phyloP scores from a whole-genome alignment of 2,888 invertebrate genomes.

The Drosophila lacicola region DNA sequence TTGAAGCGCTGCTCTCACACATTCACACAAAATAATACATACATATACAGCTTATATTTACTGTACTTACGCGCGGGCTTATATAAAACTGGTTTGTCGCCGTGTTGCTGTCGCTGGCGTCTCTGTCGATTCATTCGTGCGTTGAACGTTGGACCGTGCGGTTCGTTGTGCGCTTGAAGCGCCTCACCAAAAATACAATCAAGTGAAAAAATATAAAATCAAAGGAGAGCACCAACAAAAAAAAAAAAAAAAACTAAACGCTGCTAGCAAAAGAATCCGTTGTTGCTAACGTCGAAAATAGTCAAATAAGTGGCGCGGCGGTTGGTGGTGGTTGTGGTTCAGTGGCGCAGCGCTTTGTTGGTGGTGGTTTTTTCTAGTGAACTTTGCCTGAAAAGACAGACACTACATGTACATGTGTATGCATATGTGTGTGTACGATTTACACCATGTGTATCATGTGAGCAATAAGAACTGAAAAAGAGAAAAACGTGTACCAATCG shows the following conservation, averaged over 20 bases:
- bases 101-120: slow-evolving; percentile 62
- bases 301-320: slow-evolving; percentile 67
- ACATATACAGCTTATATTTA: slow-evolving; percentile 56
- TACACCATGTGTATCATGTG: slow-evolving; percentile 54
- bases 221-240: slow-evolving; percentile 61
- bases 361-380: slow-evolving; percentile 71
- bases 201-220: slow-evolving; percentile 51
- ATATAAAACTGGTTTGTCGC: slow-evolving; percentile 73
- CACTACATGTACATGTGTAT: slow-evolving; percentile 23
- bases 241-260: slow-evolving; percentile 31
- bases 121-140: slow-evolving; percentile 83
- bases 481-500: slow-evolving; percentile 27
- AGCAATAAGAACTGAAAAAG: slow-evolving; percentile 35
- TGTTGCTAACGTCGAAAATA: slow-evolving; percentile 79
- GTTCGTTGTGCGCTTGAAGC: slow-evolving; percentile 75
- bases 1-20: slow-evolving; percentile 37
- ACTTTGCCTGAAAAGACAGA: slow-evolving; percentile 65
- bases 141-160: slow-evolving; percentile 81
- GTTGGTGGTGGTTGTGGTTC: slow-evolving; percentile 67
- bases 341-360: slow-evolving; percentile 54
- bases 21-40: slow-evolving; percentile 14
- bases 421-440: slow-evolving; percentile 31
- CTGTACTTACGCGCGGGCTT: slow-evolving; percentile 71
- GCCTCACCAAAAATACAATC: slow-evolving; percentile 26
- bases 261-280: slow-evolving; percentile 44